phyloP scores from a whole-genome alignment of 2,797 vertebrate genomes.

The Myripristis murdjan region DNA sequence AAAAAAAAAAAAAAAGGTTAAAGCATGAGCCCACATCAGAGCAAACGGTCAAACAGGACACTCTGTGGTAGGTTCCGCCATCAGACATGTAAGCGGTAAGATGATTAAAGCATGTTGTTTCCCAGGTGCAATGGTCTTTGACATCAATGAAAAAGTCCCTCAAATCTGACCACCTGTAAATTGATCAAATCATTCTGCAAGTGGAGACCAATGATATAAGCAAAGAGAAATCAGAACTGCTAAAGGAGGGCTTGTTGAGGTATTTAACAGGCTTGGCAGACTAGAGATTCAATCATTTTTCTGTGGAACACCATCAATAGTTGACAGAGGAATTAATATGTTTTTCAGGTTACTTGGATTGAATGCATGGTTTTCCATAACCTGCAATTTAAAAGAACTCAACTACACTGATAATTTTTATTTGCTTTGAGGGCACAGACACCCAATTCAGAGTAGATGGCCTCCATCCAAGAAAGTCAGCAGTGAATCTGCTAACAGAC shows the following conservation, averaged over 20 bases:
- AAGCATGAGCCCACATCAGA: no score
- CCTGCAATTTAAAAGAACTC: background rate
- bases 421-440: no score
- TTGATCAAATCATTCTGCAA: no score
- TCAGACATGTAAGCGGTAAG: no score
- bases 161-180: no score
- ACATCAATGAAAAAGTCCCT: no score
- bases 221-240: background rate
- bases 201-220: no score
- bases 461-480: background rate
- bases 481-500: background rate
- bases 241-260: constrained; percentile 2
- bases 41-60: no score
- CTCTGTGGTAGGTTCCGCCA: no score
- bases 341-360: constrained; percentile 1
- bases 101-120: no score
- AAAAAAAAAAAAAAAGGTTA: no score
- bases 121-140: no score
- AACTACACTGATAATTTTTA: constrained; percentile 3
- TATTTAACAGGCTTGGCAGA: background rate
- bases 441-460: constrained; percentile 12
- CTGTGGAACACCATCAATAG: constrained; percentile 8
- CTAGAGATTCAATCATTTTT: constrained; percentile 1
- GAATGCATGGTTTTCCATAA: constrained; percentile 14
- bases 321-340: constrained; percentile 3